A percentile compares a stretch with the other conserved stretches of the same genome.
Conservation (phyloP, 2,888 invertebrate species). For the Pristionchus exspectatus region DNA sequence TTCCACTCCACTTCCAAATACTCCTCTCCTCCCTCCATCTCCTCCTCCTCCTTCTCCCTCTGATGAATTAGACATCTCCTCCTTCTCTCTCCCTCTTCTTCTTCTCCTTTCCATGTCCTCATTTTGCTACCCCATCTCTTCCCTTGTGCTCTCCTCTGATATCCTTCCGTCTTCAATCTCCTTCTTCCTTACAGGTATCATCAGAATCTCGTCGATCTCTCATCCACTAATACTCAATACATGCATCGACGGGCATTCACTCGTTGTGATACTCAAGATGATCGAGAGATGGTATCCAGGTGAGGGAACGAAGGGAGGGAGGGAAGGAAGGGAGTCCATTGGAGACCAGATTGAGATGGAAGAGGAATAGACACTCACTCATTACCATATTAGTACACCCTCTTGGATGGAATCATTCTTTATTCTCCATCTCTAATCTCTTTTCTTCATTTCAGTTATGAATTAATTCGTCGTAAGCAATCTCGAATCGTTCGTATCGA, state of each 20-base stretch:
- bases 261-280: conserved; percentile 73
- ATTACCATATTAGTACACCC: conserved; percentile 20
- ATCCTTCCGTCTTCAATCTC: background rate
- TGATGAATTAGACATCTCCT: conserved; percentile 37
- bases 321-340: background rate
- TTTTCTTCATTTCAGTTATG: conserved; percentile 45
- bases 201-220: conserved; percentile 53
- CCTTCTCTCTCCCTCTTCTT: conserved; percentile 15
- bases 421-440: background rate
- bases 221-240: conserved; percentile 59
- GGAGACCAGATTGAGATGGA: background rate
- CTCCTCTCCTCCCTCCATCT: background rate
- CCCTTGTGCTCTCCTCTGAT: conserved; percentile 13
- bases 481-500: conserved; percentile 55
- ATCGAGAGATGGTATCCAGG: conserved; percentile 55
- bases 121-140: conserved; percentile 23
- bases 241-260: conserved; percentile 72
- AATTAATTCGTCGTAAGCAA: conserved; percentile 55
- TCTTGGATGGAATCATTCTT: background rate
- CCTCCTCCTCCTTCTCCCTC: conserved; percentile 41
- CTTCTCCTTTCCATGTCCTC: conserved; percentile 41
- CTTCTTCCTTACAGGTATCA: conserved; percentile 40
- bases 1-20: conserved; percentile 42
- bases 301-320: background rate
- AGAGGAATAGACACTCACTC: background rate